These are phyloP conservation scores for Tonatia bakeri DNA, from an alignment of 2,113 vertebrate genomes.

Conservation along the genomic window DNA sequence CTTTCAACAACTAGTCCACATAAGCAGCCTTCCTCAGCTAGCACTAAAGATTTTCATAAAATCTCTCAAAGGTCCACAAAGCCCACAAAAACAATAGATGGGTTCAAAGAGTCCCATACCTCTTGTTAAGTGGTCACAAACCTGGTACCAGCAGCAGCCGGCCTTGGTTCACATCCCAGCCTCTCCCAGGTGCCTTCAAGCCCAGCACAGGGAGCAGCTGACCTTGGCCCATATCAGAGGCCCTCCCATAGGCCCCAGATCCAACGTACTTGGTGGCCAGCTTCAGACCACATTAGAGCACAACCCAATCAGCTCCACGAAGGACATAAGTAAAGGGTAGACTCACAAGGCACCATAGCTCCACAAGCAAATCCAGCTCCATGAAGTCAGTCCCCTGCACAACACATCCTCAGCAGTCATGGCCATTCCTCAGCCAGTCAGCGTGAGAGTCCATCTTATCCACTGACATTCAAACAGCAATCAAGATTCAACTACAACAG, in stretches of 20 bases:
- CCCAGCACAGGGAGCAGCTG: background rate
- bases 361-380: background rate
- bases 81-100: background rate
- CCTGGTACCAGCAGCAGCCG: background rate
- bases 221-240: background rate
- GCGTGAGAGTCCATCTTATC: background rate
- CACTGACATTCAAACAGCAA: background rate
- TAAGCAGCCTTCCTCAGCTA: background rate
- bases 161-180: background rate
- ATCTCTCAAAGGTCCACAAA: background rate
- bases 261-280: background rate
- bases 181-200: background rate
- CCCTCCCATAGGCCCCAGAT: background rate
- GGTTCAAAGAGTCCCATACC: background rate
- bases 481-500: background rate
- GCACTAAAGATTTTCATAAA: background rate
- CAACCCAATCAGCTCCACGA: background rate
- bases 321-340: background rate
- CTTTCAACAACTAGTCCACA: background rate
- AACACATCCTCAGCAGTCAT: background rate
- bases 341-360: background rate
- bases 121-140: background rate
- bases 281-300: background rate
- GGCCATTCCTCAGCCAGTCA: background rate
- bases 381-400: background rate